Evolutionary conservation across 2,888 invertebrate species (phyloP).

Genomic region (Leptopilina drosophilae): DNA sequence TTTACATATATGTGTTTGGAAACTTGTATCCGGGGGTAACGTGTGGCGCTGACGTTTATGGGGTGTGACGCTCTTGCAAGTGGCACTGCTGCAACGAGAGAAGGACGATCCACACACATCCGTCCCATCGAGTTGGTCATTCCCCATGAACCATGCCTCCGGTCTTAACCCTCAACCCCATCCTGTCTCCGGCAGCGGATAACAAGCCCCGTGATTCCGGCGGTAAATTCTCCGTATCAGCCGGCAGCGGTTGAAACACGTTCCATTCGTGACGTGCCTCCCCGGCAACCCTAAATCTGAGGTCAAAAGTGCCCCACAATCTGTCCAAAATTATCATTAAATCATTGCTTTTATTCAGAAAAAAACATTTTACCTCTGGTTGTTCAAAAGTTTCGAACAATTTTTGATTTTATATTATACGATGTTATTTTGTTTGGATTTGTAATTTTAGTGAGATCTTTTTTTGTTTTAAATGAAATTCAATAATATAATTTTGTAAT

Average conservation of each 20-base stretch:
- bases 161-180: conserved; percentile 51
- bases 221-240: conserved; percentile 69
- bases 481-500: too few relatives aligned
- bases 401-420: too few relatives aligned
- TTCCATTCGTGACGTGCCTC: conserved; percentile 44
- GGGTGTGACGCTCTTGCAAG: conserved; percentile 57
- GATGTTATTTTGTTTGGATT: too few relatives aligned
- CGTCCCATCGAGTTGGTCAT: conserved; percentile 51
- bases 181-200: conserved; percentile 56
- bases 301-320: conserved; percentile 25
- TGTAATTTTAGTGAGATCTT: too few relatives aligned
- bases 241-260: conserved; percentile 53
- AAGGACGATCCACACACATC: conserved; percentile 45
- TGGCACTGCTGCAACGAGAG: conserved; percentile 58
- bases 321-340: conserved; percentile 3
- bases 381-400: not conserved
- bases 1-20: conserved; percentile 26
- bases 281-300: not conserved
- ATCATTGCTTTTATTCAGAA: not conserved
- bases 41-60: conserved; percentile 66
- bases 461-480: too few relatives aligned
- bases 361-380: not conserved
- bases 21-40: conserved; percentile 36
- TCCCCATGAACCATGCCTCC: conserved; percentile 52
- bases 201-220: conserved; percentile 65